Percentiles rank a stretch among this genome's conserved stretches.
phyloP scores from a whole-genome alignment of 2,113 vertebrate species.

The Eublepharis macularius region DNA sequence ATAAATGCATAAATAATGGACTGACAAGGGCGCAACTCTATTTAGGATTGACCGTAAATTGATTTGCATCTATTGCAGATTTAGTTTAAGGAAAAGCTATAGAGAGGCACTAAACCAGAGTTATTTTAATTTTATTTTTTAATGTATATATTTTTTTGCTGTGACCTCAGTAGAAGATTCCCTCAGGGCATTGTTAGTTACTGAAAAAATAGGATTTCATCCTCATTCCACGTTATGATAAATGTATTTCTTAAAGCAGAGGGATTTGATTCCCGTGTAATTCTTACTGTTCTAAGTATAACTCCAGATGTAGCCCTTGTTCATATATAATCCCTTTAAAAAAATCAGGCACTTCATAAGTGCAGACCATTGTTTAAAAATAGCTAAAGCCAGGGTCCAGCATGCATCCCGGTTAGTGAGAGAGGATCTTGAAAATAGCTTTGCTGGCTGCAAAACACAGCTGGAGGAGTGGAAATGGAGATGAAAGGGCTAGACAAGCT shows the following conservation, averaged over 20 bases:
- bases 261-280: background rate
- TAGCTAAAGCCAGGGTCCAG: background rate
- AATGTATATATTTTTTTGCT: no score
- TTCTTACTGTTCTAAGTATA: background rate
- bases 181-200: background rate
- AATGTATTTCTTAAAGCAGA: background rate
- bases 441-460: background rate
- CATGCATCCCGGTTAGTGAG: background rate
- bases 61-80: background rate
- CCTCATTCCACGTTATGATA: background rate
- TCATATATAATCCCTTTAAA: background rate
- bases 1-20: no score
- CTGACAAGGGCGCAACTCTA: no score
- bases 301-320: background rate
- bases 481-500: background rate
- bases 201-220: background rate
- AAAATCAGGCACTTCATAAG: background rate
- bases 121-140: no score
- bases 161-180: background rate
- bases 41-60: no score
- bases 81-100: background rate
- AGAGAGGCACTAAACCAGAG: background rate
- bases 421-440: background rate
- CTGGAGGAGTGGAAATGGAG: background rate
- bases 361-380: background rate